phyloP scores from a whole-genome alignment of 2,113 vertebrate species.

The Narcine bancroftii region DNA sequence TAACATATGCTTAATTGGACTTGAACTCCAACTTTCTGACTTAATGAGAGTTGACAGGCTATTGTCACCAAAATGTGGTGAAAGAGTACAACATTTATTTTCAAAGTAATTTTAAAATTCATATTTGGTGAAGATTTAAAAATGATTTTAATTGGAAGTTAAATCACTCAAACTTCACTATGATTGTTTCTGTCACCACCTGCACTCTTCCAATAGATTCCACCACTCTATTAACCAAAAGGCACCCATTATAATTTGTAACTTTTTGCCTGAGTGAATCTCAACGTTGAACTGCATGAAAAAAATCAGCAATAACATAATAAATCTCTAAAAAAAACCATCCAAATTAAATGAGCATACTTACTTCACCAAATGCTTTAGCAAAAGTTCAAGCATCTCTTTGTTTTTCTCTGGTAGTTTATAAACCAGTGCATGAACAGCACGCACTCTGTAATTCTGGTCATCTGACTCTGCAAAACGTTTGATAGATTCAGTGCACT shows the following conservation, averaged over 20 bases:
- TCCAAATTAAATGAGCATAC: background rate
- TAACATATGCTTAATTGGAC: too few species aligned
- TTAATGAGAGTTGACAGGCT: too few species aligned
- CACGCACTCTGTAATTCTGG: conserved; percentile 88
- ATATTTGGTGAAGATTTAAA: background rate
- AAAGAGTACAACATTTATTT: background rate
- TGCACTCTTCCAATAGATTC: background rate
- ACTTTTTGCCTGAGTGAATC: background rate
- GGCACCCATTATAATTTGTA: background rate
- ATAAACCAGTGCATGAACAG: conserved; percentile 80
- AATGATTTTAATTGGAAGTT: background rate
- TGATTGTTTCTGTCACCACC: background rate
- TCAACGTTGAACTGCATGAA: background rate
- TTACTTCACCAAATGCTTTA: conserved; percentile 48
- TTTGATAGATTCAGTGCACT: conserved; percentile 38
- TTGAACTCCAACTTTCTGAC: too few species aligned
- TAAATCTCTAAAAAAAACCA: background rate
- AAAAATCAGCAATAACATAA: background rate
- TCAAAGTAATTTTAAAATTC: background rate
- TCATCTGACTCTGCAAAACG: conserved; percentile 79
- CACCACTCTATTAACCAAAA: background rate
- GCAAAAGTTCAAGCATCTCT: conserved; percentile 91
- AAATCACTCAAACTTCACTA: background rate
- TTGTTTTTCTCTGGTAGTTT: conserved; percentile 84
- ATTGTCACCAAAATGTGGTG: too few species aligned